Conservation (phyloP, 2,888 invertebrate genomes). For the Seladonia tumulorum region DNA sequence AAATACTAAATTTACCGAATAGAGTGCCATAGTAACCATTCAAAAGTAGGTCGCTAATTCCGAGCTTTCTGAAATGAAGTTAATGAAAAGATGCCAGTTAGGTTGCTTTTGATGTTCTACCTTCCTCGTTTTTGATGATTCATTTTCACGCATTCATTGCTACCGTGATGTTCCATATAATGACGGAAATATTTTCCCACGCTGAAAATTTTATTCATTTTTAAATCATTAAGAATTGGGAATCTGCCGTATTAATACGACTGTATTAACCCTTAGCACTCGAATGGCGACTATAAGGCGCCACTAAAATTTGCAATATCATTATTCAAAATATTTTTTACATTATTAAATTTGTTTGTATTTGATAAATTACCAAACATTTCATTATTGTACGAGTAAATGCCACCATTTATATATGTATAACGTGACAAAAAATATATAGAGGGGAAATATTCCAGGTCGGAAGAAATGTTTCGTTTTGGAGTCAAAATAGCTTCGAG, state of each 20-base stretch:
- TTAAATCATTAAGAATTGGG: neutral
- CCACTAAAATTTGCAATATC: too few relatives aligned
- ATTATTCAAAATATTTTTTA: too few relatives aligned
- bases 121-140: neutral
- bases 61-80: neutral
- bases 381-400: too few relatives aligned
- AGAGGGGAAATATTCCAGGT: too few relatives aligned
- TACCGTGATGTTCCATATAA: neutral
- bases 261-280: too few relatives aligned
- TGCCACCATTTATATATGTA: too few relatives aligned
- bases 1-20: neutral
- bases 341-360: too few relatives aligned
- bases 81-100: neutral
- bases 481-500: too few relatives aligned
- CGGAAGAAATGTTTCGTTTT: too few relatives aligned
- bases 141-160: neutral
- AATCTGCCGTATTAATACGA: neutral
- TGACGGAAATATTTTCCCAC: neutral
- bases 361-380: too few relatives aligned
- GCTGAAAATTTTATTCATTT: neutral
- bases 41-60: neutral
- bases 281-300: too few relatives aligned
- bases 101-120: neutral
- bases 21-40: neutral
- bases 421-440: too few relatives aligned